These are phyloP conservation scores for Emys orbicularis DNA, from an alignment of 2,797 vertebrate genomes.

Conservation along the genomic window DNA sequence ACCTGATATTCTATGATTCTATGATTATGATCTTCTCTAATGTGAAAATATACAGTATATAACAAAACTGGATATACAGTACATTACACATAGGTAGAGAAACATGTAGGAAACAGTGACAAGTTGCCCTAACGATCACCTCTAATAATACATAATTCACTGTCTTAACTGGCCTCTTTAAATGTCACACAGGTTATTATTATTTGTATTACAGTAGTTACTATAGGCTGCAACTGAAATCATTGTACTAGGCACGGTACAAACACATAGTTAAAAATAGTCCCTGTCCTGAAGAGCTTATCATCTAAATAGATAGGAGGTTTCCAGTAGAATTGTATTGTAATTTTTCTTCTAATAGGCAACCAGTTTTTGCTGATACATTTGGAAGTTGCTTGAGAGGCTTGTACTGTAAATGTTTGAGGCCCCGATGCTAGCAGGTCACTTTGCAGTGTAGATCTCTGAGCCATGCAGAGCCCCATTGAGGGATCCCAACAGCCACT, in stretches of 20 bases:
- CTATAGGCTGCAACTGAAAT: conserved; percentile 40
- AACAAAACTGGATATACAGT: background rate
- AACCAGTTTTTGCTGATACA: background rate
- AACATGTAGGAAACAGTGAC: background rate
- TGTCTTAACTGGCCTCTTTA: conserved; percentile 56
- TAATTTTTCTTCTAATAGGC: background rate
- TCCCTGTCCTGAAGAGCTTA: background rate
- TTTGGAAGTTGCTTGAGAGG: background rate
- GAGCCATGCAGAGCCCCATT: conserved; percentile 8
- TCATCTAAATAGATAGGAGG: background rate
- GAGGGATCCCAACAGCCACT: background rate
- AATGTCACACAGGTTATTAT: conserved; percentile 41
- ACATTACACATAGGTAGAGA: background rate
- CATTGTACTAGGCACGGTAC: background rate
- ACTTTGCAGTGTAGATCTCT: conserved; percentile 5
- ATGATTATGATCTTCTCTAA: background rate
- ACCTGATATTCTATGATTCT: too few species aligned
- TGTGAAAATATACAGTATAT: background rate
- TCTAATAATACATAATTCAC: conserved; percentile 20
- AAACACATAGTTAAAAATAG: background rate
- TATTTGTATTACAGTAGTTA: conserved; percentile 34
- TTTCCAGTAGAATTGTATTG: background rate
- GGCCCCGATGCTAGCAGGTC: background rate
- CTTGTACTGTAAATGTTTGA: background rate
- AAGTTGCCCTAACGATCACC: background rate